Evolutionary conservation across 2,797 vertebrate species (phyloP).

Genomic region (Prunella strophiata): DNA sequence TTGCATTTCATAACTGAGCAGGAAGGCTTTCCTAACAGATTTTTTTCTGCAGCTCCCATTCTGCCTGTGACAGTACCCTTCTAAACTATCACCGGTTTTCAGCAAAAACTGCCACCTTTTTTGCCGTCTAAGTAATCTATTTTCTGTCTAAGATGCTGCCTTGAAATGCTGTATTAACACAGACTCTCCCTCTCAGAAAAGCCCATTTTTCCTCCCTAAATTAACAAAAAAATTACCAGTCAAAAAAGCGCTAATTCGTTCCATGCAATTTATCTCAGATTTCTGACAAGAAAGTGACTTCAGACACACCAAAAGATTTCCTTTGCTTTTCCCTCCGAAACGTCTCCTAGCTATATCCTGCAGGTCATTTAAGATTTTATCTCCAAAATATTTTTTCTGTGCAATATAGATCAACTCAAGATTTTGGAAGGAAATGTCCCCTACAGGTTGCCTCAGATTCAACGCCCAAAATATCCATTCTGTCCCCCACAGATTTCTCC

Average conservation of each 20-base stretch:
- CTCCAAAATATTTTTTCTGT: not conserved
- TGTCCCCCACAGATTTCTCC: not conserved
- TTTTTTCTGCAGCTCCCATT: not conserved
- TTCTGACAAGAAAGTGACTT: not conserved
- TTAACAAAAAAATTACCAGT: fast-evolving
- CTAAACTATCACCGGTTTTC: not conserved
- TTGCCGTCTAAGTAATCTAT: not conserved
- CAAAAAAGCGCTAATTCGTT: not conserved
- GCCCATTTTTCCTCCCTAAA: not conserved
- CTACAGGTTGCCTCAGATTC: not conserved
- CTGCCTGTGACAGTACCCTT: not conserved
- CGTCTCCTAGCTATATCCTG: not conserved
- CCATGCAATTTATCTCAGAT: not conserved
- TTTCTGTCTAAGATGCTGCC: not conserved
- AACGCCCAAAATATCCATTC: not conserved
- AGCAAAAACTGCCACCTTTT: not conserved
- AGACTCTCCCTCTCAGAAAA: not conserved
- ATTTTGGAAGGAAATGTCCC: not conserved
- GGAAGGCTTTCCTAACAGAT: not conserved
- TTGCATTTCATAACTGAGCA: not conserved
- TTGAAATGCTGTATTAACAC: not conserved
- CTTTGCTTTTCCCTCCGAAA: not conserved
- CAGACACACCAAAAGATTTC: not conserved
- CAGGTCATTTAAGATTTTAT: not conserved
- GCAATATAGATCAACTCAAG: not conserved